phyloP scores from a whole-genome alignment of 2,888 invertebrate genomes.

The Cerastoderma edule region DNA sequence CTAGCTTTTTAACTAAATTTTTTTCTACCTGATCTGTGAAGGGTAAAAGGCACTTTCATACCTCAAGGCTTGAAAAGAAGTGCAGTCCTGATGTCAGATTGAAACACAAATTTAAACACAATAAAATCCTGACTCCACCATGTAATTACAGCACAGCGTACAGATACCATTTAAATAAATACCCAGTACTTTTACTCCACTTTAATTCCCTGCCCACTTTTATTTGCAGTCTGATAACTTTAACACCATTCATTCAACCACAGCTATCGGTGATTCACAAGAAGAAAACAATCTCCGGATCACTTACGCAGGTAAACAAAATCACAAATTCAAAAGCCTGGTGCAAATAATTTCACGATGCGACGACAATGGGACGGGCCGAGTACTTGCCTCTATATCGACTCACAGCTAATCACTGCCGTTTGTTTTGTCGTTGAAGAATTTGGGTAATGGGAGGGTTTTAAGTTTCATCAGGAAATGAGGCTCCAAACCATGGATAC shows the following conservation, averaged over 20 bases:
- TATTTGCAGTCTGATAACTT: conserved; percentile 7
- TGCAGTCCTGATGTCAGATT: conserved; percentile 8
- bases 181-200: conserved; percentile 23
- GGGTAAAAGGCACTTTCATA: background rate
- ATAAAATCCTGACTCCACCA: conserved; percentile 12
- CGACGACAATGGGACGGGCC: conserved; percentile 49
- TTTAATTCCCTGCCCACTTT: conserved; percentile 18
- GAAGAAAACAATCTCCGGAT: conserved; percentile 1
- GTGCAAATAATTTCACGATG: conserved; percentile 51
- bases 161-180: conserved; percentile 19
- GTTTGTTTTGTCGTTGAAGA: conserved; percentile 44
- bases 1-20: too few relatives aligned
- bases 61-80: conserved; percentile 3
- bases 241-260: conserved; percentile 13
- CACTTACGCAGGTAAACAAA: conserved; percentile 45
- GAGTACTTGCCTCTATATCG: conserved; percentile 41
- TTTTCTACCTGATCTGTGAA: too few relatives aligned
- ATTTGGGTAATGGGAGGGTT: conserved; percentile 48
- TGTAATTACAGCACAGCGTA: conserved; percentile 15
- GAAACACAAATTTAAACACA: conserved; percentile 18
- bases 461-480: conserved; percentile 42
- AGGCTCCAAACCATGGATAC: conserved; percentile 16
- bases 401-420: conserved; percentile 46
- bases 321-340: conserved; percentile 32
- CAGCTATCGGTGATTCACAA: conserved; percentile 12